phyloP scores from a whole-genome alignment of 2,888 invertebrate genomes.

The Lissocephala sabroskyi region DNA sequence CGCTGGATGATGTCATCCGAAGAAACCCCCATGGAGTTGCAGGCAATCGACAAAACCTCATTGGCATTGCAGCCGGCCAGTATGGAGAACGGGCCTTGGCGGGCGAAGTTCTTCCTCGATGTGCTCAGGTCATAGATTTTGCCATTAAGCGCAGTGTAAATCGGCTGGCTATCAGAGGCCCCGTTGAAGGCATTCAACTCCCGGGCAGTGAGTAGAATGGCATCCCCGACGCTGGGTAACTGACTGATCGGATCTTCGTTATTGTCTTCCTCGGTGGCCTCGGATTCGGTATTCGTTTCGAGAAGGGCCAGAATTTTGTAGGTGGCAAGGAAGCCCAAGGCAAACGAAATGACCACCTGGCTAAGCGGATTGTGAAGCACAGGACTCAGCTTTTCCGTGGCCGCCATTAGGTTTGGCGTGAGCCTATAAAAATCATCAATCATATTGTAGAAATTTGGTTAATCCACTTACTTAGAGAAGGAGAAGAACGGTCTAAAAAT shows the following conservation, averaged over 20 bases:
- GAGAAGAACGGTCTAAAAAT: too few species aligned
- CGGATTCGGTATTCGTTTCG: background rate
- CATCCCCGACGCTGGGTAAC: background rate
- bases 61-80: slow-evolving; percentile 50
- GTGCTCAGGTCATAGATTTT: slow-evolving; percentile 43
- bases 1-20: slow-evolving; percentile 18
- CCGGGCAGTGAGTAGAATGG: slow-evolving; percentile 16
- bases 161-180: slow-evolving; percentile 13
- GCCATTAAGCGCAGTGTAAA: slow-evolving; percentile 50
- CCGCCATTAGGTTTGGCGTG: slow-evolving; percentile 13
- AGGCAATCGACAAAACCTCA: slow-evolving; percentile 32
- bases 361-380: slow-evolving; percentile 28
- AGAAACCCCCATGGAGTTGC: slow-evolving; percentile 27
- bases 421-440: too few species aligned
- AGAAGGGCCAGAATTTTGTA: slow-evolving; percentile 26
- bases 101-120: slow-evolving; percentile 16
- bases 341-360: slow-evolving; percentile 36
- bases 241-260: background rate
- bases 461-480: too few species aligned
- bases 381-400: slow-evolving; percentile 18
- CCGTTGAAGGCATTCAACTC: slow-evolving; percentile 33
- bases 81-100: slow-evolving; percentile 25
- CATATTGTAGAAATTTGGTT: too few species aligned
- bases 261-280: background rate
- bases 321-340: slow-evolving; percentile 46